Evolutionary conservation across 1,140 invertebrate species (phyloP), one percentile per base, ranked within the genome.

Genomic region (Drosophila yakuba): DNA sequence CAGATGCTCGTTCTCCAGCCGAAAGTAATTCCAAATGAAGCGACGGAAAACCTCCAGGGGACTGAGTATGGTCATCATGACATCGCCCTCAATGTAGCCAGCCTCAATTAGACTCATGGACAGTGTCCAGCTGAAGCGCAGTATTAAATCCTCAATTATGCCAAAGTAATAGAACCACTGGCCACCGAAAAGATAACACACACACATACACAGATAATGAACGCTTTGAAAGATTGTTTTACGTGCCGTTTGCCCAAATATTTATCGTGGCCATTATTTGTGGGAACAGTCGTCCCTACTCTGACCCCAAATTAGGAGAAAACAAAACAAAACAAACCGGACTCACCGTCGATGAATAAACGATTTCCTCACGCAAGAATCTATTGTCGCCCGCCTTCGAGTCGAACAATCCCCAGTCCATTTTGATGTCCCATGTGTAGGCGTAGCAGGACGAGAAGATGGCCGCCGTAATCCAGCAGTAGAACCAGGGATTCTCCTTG

Each of bases 371-470:
- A 45, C 96, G 91, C 11, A 97, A 93, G 91, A 96, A 95, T 90
- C 93, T 94, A 93, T 98, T 98, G 93, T 98, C 97, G 52, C 91
- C 91, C 35, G 97, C 95, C 62, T 95, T 96, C 56, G 94, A 95
- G 91, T 98, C 97, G 75, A 99, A 96, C n/a, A 99, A 93, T 5
- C 98, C 98, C 98, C 98, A 99, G 94, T 99, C 98, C 97, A 99
- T 98, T 93, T 97, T 98, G 11, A 99, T 96, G 93, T 99, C 98
- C 98, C 98, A 99, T 5, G 95, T 95, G 88, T 97, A 97, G 0
- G 97, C 96, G 92, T 98, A 98, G 50, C 95, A 94, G 0, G 97
- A 97, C 56, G 96, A 97, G n/a, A 97, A 92, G 11, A 98, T 92
- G 39, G 95, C 95, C 8, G 96, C 94, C 2, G 94, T 93, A 51